Conservation (phyloP, 1,140 invertebrate species). For the Thaumetopoea pityocampa region DNA sequence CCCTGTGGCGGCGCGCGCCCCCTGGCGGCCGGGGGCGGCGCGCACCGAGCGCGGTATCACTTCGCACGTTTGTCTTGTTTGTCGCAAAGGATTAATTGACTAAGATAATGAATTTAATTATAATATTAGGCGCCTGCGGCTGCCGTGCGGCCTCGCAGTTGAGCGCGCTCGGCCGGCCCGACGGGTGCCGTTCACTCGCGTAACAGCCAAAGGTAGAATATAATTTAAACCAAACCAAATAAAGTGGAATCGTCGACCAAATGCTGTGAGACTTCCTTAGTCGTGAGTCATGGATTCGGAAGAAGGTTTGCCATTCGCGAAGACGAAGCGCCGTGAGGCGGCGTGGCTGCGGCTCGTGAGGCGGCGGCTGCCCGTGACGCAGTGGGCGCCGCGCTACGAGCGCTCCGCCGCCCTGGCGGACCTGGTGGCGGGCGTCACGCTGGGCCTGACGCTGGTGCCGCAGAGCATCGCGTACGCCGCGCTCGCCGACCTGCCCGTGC, state of each 20-base stretch:
- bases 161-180: slow-evolving; percentile 9
- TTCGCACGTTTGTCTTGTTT: slow-evolving; percentile 1
- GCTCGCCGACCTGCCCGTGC: slow-evolving; percentile 83
- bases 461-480: slow-evolving; percentile 90
- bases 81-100: slow-evolving; percentile 5
- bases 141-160: slow-evolving; percentile 2
- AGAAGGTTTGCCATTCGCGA: slow-evolving; percentile 14
- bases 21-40: neutral
- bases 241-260: too few species aligned
- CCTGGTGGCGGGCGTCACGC: slow-evolving; percentile 85
- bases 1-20: too few species aligned
- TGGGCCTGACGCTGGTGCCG: slow-evolving; percentile 89
- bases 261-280: too few species aligned
- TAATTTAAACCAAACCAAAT: too few species aligned
- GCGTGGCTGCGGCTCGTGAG: slow-evolving; percentile 25
- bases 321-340: neutral
- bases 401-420: slow-evolving; percentile 79
- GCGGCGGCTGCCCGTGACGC: slow-evolving; percentile 74
- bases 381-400: slow-evolving; percentile 81
- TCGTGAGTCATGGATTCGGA: slow-evolving; percentile 30
- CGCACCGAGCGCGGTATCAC: neutral
- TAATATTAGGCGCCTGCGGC: neutral
- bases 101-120: slow-evolving; percentile 13
- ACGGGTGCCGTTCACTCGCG: too few species aligned
- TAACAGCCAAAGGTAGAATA: too few species aligned